Conservation (phyloP, 2,797 vertebrate genomes). For the Phaenicophaeus curvirostris region DNA sequence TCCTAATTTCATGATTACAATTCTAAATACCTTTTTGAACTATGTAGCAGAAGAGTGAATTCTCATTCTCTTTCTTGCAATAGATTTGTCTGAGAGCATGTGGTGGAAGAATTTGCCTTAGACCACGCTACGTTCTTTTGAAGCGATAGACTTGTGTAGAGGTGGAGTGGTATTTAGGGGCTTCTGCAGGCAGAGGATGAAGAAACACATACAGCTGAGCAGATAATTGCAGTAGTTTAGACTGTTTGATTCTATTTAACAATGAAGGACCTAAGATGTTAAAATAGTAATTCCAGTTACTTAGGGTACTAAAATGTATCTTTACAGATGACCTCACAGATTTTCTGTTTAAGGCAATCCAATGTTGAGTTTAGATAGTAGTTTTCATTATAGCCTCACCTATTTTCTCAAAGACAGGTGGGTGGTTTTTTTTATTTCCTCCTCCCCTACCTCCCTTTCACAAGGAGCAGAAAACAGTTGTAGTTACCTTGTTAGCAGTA, state of each 20-base stretch:
- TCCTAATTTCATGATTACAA: background rate
- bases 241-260: background rate
- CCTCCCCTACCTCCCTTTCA: background rate
- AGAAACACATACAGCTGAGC: background rate
- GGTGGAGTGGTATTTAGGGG: background rate
- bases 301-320: background rate
- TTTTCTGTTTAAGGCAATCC: background rate
- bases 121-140: accelerated
- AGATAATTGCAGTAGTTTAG: background rate
- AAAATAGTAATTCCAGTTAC: background rate
- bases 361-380: background rate
- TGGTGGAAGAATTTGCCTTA: background rate
- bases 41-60: background rate
- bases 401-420: background rate
- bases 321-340: background rate
- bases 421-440: accelerated
- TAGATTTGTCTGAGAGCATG: background rate
- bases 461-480: background rate
- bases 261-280: background rate
- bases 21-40: background rate
- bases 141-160: background rate
- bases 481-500: background rate
- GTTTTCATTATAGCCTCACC: background rate
- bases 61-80: background rate
- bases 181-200: background rate